Conservation (phyloP, 2,797 vertebrate genomes). For the Salmo trutta region DNA sequence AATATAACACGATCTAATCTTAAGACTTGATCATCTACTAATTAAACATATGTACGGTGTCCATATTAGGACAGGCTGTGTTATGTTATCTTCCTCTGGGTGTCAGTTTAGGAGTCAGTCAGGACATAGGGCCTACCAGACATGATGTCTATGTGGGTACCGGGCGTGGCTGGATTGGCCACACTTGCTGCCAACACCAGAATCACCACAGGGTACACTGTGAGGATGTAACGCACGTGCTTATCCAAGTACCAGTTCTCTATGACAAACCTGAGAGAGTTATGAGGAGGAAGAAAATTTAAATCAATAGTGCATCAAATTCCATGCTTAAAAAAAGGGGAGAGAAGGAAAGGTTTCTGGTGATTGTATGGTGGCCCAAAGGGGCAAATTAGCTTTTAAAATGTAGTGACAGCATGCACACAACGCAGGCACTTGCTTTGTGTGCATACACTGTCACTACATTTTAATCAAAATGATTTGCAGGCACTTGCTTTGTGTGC, state of each 20-base stretch:
- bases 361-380: neutral
- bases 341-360: neutral
- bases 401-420: too few species aligned
- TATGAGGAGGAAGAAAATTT: neutral
- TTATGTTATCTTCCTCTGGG: neutral
- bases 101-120: neutral
- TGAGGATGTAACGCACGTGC: slow-evolving; percentile 76
- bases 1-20: neutral
- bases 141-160: slow-evolving; percentile 51
- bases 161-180: slow-evolving; percentile 26
- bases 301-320: too few species aligned
- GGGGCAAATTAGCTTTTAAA: too few species aligned
- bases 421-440: too few species aligned
- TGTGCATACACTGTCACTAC: too few species aligned
- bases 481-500: too few species aligned
- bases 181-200: slow-evolving; percentile 63
- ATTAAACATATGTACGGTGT: neutral
- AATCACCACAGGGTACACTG: slow-evolving; percentile 73
- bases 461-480: too few species aligned
- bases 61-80: neutral
- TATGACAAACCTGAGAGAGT: slow-evolving; percentile 70
- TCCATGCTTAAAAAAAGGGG: neutral
- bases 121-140: slow-evolving; percentile 61
- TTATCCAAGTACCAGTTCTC: slow-evolving; percentile 77
- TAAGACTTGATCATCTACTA: neutral